phyloP scores from a whole-genome alignment of 2,888 invertebrate genomes.

The Slavum lentiscoides region DNA sequence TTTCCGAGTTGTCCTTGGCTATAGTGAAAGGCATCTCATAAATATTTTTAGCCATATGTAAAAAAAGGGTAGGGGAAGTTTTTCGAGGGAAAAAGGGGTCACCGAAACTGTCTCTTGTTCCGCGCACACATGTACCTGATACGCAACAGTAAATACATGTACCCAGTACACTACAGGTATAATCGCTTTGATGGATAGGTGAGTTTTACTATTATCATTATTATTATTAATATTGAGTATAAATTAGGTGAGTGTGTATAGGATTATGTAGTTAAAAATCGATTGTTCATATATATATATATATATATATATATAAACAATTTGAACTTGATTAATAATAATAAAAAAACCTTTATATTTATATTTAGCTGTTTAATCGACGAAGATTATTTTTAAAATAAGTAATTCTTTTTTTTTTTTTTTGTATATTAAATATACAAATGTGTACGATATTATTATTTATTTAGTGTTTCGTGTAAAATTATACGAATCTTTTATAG shows the following conservation, averaged over 20 bases:
- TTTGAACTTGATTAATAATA: no score
- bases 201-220: slow-evolving; percentile 5
- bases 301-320: no score
- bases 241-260: background rate
- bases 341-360: no score
- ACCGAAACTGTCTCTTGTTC: slow-evolving; percentile 39
- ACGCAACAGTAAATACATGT: slow-evolving; percentile 37
- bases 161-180: background rate
- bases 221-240: background rate
- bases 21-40: slow-evolving; percentile 46
- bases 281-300: no score
- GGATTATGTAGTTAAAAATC: background rate
- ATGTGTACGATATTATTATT: no score
- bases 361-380: no score
- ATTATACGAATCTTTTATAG: background rate
- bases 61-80: slow-evolving; percentile 42
- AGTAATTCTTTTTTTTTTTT: no score
- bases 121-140: slow-evolving; percentile 31
- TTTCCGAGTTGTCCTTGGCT: slow-evolving; percentile 52
- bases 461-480: background rate
- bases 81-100: slow-evolving; percentile 51
- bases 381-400: no score
- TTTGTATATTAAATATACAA: no score
- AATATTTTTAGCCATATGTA: background rate
- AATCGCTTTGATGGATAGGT: slow-evolving; percentile 43